Evolutionary conservation across 1,140 invertebrate genomes (phyloP).

Genomic region (Anadara kagoshimensis): DNA sequence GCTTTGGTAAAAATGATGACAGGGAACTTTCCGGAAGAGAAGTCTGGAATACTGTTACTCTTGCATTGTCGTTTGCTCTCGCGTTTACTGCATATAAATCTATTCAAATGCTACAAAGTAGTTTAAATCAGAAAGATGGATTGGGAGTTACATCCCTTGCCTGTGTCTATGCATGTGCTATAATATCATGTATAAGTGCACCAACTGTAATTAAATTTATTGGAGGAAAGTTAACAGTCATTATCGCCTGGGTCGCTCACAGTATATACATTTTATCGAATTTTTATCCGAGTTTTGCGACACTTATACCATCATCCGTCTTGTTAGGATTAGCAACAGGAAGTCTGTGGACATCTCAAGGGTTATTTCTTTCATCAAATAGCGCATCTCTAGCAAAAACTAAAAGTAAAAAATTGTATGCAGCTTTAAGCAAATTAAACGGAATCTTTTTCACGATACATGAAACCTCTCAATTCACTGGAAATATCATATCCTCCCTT

Average conservation of each 20-base stretch:
- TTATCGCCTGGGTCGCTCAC: slow-evolving; percentile 22
- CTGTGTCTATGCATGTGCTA: slow-evolving; percentile 32
- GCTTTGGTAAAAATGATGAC: too few species aligned
- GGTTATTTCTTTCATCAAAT: slow-evolving; percentile 50
- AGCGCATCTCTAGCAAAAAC: background rate
- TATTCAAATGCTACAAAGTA: slow-evolving; percentile 64
- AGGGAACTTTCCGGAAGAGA: background rate
- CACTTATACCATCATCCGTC: slow-evolving; percentile 33
- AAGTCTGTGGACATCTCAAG: slow-evolving; percentile 49
- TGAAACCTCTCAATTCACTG: background rate
- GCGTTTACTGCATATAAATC: slow-evolving; percentile 60
- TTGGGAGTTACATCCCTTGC: slow-evolving; percentile 36
- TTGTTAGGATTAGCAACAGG: slow-evolving; percentile 33
- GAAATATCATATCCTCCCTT: slow-evolving; percentile 1
- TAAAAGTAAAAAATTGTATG: background rate
- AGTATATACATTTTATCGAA: slow-evolving; percentile 23
- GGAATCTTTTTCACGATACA: slow-evolving; percentile 4
- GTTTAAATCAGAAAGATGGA: slow-evolving; percentile 53
- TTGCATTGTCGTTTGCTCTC: slow-evolving; percentile 40
- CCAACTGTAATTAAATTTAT: slow-evolving; percentile 46
- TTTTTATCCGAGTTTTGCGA: slow-evolving; percentile 42
- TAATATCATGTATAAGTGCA: slow-evolving; percentile 39
- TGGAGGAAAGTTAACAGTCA: slow-evolving; percentile 47
- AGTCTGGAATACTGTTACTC: background rate
- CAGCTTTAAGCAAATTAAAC: background rate